Percentiles rank a stretch among this genome's conserved stretches.
phyloP scores from a whole-genome alignment of 2,888 invertebrate species.

The Tubiluchus corallicola region DNA sequence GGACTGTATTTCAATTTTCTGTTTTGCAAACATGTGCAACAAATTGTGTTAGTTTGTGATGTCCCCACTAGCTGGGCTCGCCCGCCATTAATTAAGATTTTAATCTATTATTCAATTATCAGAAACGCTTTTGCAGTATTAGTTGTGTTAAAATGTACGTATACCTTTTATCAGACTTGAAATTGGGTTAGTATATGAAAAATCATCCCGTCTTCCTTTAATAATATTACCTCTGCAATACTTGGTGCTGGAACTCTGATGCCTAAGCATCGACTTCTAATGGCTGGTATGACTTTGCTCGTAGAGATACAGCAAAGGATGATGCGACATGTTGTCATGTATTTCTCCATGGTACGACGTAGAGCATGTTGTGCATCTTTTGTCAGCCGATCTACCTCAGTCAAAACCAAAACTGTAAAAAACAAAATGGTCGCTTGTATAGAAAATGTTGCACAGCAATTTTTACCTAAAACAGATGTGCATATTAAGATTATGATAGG shows the following conservation, averaged over 20 bases:
- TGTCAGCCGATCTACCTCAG: constrained; percentile 81
- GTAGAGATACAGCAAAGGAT: constrained; percentile 86
- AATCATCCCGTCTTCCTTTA: too few species aligned
- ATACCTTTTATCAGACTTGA: too few species aligned
- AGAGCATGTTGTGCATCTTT: constrained; percentile 97
- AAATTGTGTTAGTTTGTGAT: too few species aligned
- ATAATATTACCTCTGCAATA: constrained; percentile 45
- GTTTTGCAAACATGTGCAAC: too few species aligned
- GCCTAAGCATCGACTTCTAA: constrained; percentile 78
- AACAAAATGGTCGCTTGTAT: constrained; percentile 10
- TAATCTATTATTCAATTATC: too few species aligned
- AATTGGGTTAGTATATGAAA: too few species aligned
- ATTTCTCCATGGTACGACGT: constrained; percentile 97
- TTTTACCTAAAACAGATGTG: neutral
- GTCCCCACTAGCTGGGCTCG: too few species aligned
- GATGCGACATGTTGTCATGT: constrained; percentile 76
- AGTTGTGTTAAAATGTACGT: too few species aligned
- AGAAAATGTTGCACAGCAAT: neutral
- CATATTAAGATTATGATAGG: neutral
- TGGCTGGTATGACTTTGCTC: constrained; percentile 89
- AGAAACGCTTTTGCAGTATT: too few species aligned
- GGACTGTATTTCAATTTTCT: too few species aligned
- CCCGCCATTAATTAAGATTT: too few species aligned
- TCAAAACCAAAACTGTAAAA: constrained; percentile 64
- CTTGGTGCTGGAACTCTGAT: constrained; percentile 79